These are phyloP conservation scores for Drosophila melanica DNA, from an alignment of 1,140 invertebrate species.

Conservation along the genomic window DNA sequence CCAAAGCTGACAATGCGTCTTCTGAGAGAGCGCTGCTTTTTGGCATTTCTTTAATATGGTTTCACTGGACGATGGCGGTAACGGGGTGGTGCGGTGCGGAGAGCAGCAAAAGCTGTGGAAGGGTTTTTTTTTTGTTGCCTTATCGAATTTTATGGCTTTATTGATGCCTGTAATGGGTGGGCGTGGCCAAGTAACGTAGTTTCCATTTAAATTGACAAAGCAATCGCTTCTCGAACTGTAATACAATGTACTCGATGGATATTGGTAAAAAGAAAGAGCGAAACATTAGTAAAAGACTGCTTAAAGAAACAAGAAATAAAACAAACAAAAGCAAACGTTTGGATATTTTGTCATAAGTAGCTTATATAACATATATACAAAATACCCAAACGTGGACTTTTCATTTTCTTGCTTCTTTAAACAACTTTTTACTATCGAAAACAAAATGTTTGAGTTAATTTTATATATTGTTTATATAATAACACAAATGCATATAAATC, in stretches of 20 bases:
- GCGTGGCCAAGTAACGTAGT: constrained; percentile 68
- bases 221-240: constrained; percentile 20
- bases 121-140: constrained; percentile 76
- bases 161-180: constrained; percentile 59
- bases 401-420: no score
- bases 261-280: constrained; percentile 2
- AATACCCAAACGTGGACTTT: no score
- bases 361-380: no score
- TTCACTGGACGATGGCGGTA: constrained; percentile 24
- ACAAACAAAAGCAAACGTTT: no score
- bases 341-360: no score
- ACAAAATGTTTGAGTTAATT: no score
- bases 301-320: neutral
- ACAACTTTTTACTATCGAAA: no score
- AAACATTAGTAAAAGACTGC: neutral
- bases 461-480: no score
- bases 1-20: constrained; percentile 63
- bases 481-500: no score
- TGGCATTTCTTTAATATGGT: constrained; percentile 78
- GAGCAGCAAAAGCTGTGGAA: constrained; percentile 18
- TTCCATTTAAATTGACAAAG: constrained; percentile 50
- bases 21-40: constrained; percentile 58
- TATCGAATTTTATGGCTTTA: constrained; percentile 79
- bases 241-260: constrained; percentile 7
- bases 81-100: neutral